Evolutionary conservation across 2,113 vertebrate species (phyloP).

Genomic region (Perca schrenkii): DNA sequence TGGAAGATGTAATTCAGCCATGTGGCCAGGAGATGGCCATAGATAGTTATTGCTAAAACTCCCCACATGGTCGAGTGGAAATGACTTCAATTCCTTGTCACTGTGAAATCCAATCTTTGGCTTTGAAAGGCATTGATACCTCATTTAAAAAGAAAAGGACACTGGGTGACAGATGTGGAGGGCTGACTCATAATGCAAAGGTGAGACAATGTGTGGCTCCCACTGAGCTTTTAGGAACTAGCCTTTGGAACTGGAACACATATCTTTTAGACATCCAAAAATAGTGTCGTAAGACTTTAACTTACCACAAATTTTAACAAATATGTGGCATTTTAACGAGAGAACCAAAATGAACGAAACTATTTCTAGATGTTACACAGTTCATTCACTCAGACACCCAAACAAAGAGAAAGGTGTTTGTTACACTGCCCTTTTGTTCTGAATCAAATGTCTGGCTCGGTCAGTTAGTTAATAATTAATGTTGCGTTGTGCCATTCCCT

Average conservation of each 20-base stretch:
- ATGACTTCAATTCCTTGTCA: not conserved
- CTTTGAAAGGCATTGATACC: not conserved
- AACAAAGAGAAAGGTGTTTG: not conserved
- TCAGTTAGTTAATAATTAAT: constrained; percentile 39
- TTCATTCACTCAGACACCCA: not conserved
- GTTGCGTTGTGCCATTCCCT: not conserved
- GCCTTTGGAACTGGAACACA: not conserved
- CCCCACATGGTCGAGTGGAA: too few relatives aligned
- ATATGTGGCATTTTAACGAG: not conserved
- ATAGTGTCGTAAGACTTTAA: not conserved
- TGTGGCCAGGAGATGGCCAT: constrained; percentile 74
- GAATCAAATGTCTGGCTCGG: not conserved
- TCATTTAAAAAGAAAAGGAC: not conserved
- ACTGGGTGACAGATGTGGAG: not conserved
- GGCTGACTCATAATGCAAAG: not conserved
- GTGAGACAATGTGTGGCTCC: not conserved
- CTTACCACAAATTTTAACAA: not conserved
- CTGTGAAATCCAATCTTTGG: not conserved
- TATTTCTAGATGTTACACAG: not conserved
- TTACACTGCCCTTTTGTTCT: not conserved
- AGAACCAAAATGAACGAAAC: not conserved
- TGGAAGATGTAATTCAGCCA: constrained; percentile 10
- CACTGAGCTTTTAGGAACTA: constrained; percentile 30
- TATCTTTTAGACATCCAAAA: not conserved
- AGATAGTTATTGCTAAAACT: constrained; percentile 30